Conservation (phyloP, 2,113 vertebrate genomes). For the Meleagris gallopavo region DNA sequence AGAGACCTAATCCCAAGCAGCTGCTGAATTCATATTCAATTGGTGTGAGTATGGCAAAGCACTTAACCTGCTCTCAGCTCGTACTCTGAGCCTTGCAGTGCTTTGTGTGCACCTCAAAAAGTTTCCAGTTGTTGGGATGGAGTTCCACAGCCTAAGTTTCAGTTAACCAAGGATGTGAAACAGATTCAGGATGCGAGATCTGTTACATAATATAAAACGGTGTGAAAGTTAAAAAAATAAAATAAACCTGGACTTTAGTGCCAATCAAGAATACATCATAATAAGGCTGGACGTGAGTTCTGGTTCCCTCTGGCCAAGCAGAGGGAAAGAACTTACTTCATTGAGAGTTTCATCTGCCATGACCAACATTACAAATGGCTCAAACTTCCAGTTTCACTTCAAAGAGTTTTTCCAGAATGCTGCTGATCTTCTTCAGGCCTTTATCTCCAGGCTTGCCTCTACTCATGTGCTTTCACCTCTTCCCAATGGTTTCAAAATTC, state of each 20-base stretch:
- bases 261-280: not conserved
- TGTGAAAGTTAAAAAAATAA: not conserved
- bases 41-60: not conserved
- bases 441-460: not conserved
- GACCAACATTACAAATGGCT: not conserved
- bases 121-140: not conserved
- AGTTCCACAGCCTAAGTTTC: not conserved
- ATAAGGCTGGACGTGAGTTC: not conserved
- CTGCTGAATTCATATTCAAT: accelerated
- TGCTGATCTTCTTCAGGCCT: not conserved
- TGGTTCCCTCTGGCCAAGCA: not conserved
- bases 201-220: not conserved
- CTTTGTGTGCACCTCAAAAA: not conserved
- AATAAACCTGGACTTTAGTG: not conserved
- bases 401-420: not conserved
- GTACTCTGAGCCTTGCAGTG: not conserved
- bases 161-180: not conserved
- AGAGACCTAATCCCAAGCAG: not conserved
- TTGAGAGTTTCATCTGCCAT: not conserved
- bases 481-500: not conserved
- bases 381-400: not conserved
- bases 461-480: not conserved
- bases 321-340: not conserved
- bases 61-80: not conserved
- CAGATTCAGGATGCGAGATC: accelerated